Base-by-base conservation (phyloP, 2,797 vertebrate species). In the Halcyon chelicuti region DNA sequence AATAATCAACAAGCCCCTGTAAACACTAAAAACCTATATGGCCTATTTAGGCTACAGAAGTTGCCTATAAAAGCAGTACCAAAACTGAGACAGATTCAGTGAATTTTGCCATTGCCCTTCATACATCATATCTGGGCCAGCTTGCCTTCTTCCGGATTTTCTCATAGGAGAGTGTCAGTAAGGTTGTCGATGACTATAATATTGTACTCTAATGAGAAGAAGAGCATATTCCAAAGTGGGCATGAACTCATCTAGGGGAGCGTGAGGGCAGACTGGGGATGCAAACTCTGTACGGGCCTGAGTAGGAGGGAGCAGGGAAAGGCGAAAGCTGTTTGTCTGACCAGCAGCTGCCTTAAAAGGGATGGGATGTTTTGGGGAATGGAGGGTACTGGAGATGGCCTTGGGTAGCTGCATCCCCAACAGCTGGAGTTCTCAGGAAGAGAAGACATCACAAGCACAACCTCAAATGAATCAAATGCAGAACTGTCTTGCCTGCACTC, bases 331-430 rank as follows among this genome's bases (percentile, higher is more conserved):
- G 12, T 51, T 76, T 72, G 19, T 42, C 18, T 12, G 35, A 21
- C 33, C 80, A 79, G 67, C 39, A 54, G 47, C 44, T 63, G 62
- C 62, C 31, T 26, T n/a, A 5, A 8, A 46, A 31, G 11, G 39
- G 22, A 19, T 49, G 0, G 0, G 52, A 42, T 2, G 0, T 19
- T 49, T 31, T 2, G 7, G 75, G 28, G 52, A 39, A n/a, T 52
- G 28, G 39, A 47, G 22, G 0, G 1, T 19, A 29, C 54, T 49
- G 49, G 68, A 54, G 47, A 4, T 79, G 47, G 39, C 62, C 42
- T 88, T 67, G 15, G 17, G 55, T 44, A 37, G 21, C 52, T 78
- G 31, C 58, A 11, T 9, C 58, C 31, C 17, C 29, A 67, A 2
- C 33, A 88, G 44, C 22, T 54, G 12, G 23, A 16, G 20, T n/a